These are phyloP conservation scores for Pandion haliaetus DNA, from an alignment of 2,113 vertebrate genomes.

Conservation along the genomic window DNA sequence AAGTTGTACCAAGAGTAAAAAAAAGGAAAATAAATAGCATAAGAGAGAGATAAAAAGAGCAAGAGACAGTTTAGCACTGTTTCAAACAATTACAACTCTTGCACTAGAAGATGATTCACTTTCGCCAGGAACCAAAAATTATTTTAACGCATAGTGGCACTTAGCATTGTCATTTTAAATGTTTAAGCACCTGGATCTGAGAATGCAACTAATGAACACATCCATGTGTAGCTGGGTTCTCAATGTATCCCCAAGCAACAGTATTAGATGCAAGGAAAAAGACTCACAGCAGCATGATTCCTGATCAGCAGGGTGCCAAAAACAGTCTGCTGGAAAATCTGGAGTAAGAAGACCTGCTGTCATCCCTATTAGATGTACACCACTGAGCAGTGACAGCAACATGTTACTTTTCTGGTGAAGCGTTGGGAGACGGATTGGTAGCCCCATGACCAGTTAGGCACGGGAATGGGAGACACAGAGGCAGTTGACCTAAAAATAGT, in stretches of 20 bases:
- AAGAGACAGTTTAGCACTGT: background rate
- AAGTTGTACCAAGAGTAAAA: background rate
- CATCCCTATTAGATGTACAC: background rate
- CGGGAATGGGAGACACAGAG: background rate
- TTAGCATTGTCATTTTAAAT: background rate
- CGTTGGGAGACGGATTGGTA: background rate
- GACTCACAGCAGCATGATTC: background rate
- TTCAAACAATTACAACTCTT: background rate
- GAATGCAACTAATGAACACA: background rate
- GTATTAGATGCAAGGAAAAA: background rate
- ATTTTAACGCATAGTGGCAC: background rate
- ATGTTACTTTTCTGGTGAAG: background rate
- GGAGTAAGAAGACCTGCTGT: background rate
- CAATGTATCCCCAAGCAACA: background rate
- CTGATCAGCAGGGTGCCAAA: background rate
- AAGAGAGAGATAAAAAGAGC: background rate
- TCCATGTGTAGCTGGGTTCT: accelerated
- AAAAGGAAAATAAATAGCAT: background rate
- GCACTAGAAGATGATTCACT: background rate
- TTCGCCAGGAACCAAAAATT: background rate
- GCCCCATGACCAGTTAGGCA: accelerated
- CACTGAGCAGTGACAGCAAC: accelerated
- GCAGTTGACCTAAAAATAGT: background rate
- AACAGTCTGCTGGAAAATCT: background rate
- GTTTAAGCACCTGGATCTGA: background rate